phyloP scores from a whole-genome alignment of 2,113 vertebrate genomes.

The Tricholaema leucomelas region DNA sequence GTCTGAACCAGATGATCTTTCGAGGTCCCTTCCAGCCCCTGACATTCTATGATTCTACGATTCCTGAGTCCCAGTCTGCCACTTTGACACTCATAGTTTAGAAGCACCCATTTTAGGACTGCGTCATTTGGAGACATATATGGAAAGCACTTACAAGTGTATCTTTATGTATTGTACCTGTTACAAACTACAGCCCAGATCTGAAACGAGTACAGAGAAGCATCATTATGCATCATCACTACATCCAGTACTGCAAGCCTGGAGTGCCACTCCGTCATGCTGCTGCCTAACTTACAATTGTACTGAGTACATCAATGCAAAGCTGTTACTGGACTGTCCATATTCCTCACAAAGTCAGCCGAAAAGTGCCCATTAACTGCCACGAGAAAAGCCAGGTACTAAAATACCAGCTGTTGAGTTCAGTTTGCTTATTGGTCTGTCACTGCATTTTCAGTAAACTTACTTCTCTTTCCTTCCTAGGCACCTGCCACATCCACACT shows the following conservation, averaged over 20 bases:
- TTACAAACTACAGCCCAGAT: too few relatives aligned
- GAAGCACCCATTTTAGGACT: too few relatives aligned
- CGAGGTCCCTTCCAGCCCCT: too few relatives aligned
- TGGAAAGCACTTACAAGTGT: too few relatives aligned
- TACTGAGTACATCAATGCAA: background rate
- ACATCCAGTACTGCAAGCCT: background rate
- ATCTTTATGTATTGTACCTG: too few relatives aligned
- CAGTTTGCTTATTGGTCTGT: constrained; percentile 51
- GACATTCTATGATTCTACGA: too few relatives aligned
- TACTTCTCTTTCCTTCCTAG: constrained; percentile 9
- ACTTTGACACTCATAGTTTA: too few relatives aligned
- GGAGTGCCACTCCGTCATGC: rapidly evolving
- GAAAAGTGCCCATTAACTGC: constrained; percentile 42
- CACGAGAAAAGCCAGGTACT: constrained; percentile 6
- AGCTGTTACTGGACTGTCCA: background rate
- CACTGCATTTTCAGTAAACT: constrained; percentile 17
- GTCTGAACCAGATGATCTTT: too few relatives aligned
- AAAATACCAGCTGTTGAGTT: constrained; percentile 23
- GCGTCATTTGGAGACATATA: too few relatives aligned
- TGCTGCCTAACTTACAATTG: background rate
- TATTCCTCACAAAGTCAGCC: background rate
- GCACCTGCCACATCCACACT: background rate
- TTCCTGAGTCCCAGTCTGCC: too few relatives aligned
- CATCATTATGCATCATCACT: background rate
- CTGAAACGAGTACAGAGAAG: too few relatives aligned